Evolutionary conservation across 2,113 vertebrate species (phyloP), one percentile per base, ranked within the genome.

Genomic region (Oncorhynchus keta): DNA sequence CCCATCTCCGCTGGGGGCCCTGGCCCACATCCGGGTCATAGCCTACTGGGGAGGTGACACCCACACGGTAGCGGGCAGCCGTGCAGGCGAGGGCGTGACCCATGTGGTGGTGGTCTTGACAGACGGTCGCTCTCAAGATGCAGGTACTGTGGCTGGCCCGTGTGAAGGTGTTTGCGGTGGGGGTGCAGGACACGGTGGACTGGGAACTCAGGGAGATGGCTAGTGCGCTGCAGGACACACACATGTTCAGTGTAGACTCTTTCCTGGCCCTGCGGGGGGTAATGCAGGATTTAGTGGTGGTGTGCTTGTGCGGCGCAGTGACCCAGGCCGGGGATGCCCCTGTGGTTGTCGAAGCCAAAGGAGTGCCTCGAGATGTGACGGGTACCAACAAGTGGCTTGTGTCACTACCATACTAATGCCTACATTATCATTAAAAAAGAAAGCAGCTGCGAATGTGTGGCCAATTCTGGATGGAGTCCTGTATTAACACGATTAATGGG

Each of bases 161-260:
- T n/a, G 91, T 95, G 90, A 87, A 94, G 72, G 83, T 96, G 83
- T 96, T 96, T 85, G 95, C 95, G 2, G 81, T 96, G 48, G 95
- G 96, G 81, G 90, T 96, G 82, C 93, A 95, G 92, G 94, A 95
- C 22, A 91, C 95, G 0, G 92, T 94, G 78, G 93, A 94, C 88
- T 91, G 84, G 76, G 87, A 95, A 28, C 85, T 97, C 65, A 94
- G 89, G 88, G 94, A 95, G 89, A 94, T 95, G 90, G 95, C 93
- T 1, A 95, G 94, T n/a, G 81, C 87, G 61, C 94, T 94, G 2
- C 86, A 92, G 69, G 79, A 92, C 78, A 82, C 2, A 76, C 94
- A 95, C 68, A 79, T 95, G 75, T 96, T 95, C 92, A 95, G 90
- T 91, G 92, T 98, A 94, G 93, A 95, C 85, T 94, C 96, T 88